Evolutionary conservation across 1,140 invertebrate species (phyloP).

Genomic region (Papilio polytes): DNA sequence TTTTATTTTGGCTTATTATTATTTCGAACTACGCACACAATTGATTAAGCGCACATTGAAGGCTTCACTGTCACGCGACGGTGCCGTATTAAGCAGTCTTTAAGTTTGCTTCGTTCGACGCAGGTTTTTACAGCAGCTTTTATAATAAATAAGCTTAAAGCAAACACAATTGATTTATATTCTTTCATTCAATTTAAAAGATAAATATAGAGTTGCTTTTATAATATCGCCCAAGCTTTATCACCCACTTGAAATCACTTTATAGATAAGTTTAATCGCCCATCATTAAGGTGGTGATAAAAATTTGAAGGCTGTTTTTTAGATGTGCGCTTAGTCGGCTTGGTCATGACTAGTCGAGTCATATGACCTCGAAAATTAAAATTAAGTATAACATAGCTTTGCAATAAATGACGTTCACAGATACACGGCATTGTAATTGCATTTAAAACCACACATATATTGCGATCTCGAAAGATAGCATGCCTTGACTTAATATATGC

Average conservation of each 20-base stretch:
- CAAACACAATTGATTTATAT: constrained; percentile 31
- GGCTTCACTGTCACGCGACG: constrained; percentile 44
- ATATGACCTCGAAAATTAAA: constrained; percentile 44
- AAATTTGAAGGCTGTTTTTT: constrained; percentile 59
- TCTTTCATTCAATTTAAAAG: not conserved
- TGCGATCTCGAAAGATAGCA: constrained; percentile 14
- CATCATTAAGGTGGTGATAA: not conserved
- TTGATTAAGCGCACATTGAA: constrained; percentile 54
- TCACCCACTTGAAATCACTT: not conserved
- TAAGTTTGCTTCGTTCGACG: constrained; percentile 46
- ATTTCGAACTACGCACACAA: constrained; percentile 52
- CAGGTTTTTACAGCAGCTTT: constrained; percentile 19
- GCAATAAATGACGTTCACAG: constrained; percentile 9
- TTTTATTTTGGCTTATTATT: constrained; percentile 57
- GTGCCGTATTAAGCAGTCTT: constrained; percentile 50
- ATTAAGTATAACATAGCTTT: not conserved
- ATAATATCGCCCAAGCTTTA: not conserved
- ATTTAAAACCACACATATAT: not conserved
- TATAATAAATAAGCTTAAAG: not conserved
- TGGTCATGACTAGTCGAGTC: constrained; percentile 72
- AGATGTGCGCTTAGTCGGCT: constrained; percentile 69
- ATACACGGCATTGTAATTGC: constrained; percentile 27
- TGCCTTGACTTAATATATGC: constrained; percentile 15
- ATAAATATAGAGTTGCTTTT: not conserved
- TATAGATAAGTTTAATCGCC: not conserved